Base-by-base conservation (phyloP, 2,797 vertebrate species). In the Sebastes diaconus region DNA sequence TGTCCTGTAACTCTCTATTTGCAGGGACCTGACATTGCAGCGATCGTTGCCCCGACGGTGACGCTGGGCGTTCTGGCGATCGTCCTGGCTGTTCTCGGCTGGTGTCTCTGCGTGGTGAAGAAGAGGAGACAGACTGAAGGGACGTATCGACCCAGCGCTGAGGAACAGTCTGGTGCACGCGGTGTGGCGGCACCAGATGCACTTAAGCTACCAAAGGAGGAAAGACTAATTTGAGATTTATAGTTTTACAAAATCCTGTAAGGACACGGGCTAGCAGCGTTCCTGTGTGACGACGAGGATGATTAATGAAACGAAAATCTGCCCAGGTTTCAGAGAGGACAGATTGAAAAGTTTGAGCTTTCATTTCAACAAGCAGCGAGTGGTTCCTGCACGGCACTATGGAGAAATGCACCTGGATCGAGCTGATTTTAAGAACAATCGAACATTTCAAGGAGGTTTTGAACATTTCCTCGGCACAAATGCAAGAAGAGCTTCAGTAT, bases 61-160 rank as follows among this genome's bases (percentile, higher is more conserved):
- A 93, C 96, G 12, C 84, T 94, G 6, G 92, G 91, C 0, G 59
- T 96, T 6, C 84, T 97, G 75, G 87, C 93, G 60, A 94, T 96
- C 0, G 90, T 94, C 25, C 60, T 86, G 18, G 91, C 94, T 18
- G 88, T 92, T 22, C 88, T 97, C 1, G 42, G 67, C 22, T 95
- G 95, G 88, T 73, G 97, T 39, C 91, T 97, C 74, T 94, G 94
- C 36, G 96, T 97, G 83, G 94, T 98, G 63, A 96, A 96, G 50
- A 97, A 97, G 94, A 98, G 96, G 82, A 94, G 97, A n/a, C 97
- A 97, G 93, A 97, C 97, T 0, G 97, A 98, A 86, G 97, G 97
- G 64, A 98, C 97, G 6, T 98, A 98, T 84, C 90, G 94, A 73
- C 97, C 97, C 58, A 98, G 97, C 54, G 94, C 94, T 0, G 97